phyloP scores from a whole-genome alignment of 1,140 invertebrate genomes.

The Drosophila paulistorum region DNA sequence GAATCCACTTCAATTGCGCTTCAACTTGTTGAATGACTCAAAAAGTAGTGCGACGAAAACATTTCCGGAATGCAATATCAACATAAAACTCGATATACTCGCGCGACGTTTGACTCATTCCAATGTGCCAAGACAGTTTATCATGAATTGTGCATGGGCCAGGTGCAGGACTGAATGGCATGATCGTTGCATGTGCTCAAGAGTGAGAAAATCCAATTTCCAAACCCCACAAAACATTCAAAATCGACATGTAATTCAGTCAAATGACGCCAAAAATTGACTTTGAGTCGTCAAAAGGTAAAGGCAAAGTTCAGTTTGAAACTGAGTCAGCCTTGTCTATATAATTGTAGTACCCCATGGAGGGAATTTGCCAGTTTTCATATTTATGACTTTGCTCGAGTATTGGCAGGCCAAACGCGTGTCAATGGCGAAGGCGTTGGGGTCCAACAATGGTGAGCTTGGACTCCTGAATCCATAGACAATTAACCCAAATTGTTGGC shows the following conservation, averaged over 20 bases:
- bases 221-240: constrained; percentile 27
- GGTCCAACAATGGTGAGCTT: constrained; percentile 16
- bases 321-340: constrained; percentile 51
- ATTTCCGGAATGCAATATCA: constrained; percentile 43
- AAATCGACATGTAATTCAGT: constrained; percentile 28
- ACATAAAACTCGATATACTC: constrained; percentile 38
- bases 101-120: constrained; percentile 17
- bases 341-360: neutral
- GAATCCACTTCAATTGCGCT: constrained; percentile 53
- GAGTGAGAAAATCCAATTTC: constrained; percentile 3
- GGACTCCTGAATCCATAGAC: constrained; percentile 59
- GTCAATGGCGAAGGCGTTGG: constrained; percentile 71
- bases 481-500: constrained; percentile 75
- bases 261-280: constrained; percentile 66
- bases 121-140: constrained; percentile 40
- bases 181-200: constrained; percentile 39
- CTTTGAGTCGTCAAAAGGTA: constrained; percentile 49
- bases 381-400: constrained; percentile 29
- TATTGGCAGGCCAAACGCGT: constrained; percentile 60
- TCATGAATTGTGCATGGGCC: constrained; percentile 39
- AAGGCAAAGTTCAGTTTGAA: constrained; percentile 47
- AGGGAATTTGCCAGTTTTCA: constrained; percentile 37
- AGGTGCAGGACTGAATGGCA: constrained; percentile 27
- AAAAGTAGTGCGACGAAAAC: constrained; percentile 22
- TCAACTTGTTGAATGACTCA: constrained; percentile 47